A percentile compares a stretch with the other conserved stretches of the same genome.
These are phyloP conservation scores for Lasiurus cinereus DNA, from an alignment of 2,113 vertebrate species.

Conservation along the genomic window DNA sequence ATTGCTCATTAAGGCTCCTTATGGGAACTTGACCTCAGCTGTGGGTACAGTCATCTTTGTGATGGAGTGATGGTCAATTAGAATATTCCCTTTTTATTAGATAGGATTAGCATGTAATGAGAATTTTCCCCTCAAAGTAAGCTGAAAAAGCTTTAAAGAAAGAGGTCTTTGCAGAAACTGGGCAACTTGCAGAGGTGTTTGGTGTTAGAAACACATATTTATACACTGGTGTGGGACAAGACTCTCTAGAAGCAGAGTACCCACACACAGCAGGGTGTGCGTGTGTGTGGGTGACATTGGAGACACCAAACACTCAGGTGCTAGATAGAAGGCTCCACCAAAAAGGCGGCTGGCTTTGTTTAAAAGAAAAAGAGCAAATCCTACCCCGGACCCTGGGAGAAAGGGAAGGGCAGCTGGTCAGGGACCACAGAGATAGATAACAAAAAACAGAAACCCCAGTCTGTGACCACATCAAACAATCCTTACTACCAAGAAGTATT, in stretches of 20 bases:
- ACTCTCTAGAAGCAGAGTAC: neutral
- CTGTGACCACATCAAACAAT: slow-evolving; percentile 1
- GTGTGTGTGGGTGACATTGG: neutral
- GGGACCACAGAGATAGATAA: neutral
- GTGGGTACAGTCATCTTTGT: too few species aligned
- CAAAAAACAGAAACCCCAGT: slow-evolving; percentile 20
- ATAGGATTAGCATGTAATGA: neutral
- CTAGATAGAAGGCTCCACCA: neutral
- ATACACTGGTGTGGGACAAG: neutral
- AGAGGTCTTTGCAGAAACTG: neutral
- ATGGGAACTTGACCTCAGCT: too few species aligned
- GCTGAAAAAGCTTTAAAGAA: slow-evolving; percentile 18
- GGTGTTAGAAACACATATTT: slow-evolving; percentile 1
- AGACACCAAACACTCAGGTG: neutral
- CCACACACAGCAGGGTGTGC: neutral
- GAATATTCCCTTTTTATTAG: too few species aligned
- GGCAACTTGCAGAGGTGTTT: neutral
- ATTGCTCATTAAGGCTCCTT: too few species aligned
- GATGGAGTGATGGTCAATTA: too few species aligned
- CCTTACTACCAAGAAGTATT: neutral
- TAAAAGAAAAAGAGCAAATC: neutral
- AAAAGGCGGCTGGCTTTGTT: neutral
- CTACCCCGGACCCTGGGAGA: neutral
- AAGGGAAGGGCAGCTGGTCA: slow-evolving; percentile 18
- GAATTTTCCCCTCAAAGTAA: slow-evolving; percentile 52